Base-by-base conservation (phyloP, 2,113 vertebrate genomes). In the Eudorcas thomsonii region DNA sequence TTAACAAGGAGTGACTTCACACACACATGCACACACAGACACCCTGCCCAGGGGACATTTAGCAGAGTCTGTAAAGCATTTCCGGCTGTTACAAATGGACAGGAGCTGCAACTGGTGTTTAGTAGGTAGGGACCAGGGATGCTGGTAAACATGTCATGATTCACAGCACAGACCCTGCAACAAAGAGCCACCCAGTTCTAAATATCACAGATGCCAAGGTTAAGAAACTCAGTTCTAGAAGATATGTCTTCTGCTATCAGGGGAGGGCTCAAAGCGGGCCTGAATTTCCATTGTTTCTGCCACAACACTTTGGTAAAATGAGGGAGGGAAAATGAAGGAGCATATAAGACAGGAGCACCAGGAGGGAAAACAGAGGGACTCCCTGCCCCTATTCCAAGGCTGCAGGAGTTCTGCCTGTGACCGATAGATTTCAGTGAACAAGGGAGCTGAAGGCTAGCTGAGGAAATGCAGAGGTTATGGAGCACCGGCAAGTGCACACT, bases 401-500 rank as follows among this genome's bases (percentile, higher is more conserved):
- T 19, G 2, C 3, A 7, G 54, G 39, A 23, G 0, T 33, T 80
- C 43, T 25, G 4, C 21, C 15, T 52, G 67, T 28, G 52, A 88
- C 6, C 0, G 1, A 7, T 21, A 33, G 43, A 28, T 15, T 55
- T 50, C 60, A 77, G 62, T 30, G 78, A 55, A 4, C 0, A 0
- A 91, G 30, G 14, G 36, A 52, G 45, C 6, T 3, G 5, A 88
- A 30, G n/a, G 6, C 10, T 19, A 3, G 11, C 23, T 21, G 36
- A 88, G 80, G n/a, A 83, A 84, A 88, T 3, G 19, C 1, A 7
- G 15, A 28, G 60, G 8, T 17, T 43, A 15, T 16, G 54, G 74
- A 28, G 67, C 23, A n/a, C n/a, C 1, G 2, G 9, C 5, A 33
- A 17, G 7, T 28, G 30, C 57, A 80, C 7, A 11, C 9, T 15